These are phyloP conservation scores for Silurus glanis DNA, from an alignment of 2,113 vertebrate genomes.

Conservation along the genomic window DNA sequence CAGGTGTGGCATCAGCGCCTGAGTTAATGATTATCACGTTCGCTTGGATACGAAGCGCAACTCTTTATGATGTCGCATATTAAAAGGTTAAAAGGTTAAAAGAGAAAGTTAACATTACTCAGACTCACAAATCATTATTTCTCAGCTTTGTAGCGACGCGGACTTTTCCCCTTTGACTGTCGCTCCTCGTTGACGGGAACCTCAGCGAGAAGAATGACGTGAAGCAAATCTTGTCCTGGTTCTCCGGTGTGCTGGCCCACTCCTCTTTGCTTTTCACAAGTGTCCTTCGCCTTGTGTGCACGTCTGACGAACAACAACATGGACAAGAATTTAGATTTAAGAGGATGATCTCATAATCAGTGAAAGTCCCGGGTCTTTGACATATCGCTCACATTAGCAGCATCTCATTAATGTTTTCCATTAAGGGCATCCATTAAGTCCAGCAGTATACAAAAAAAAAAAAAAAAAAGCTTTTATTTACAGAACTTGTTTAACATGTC, in stretches of 20 bases:
- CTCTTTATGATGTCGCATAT: not conserved
- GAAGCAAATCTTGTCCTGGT: constrained; percentile 1
- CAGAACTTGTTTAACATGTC: not conserved
- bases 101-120: not conserved
- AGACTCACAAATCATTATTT: constrained; percentile 29
- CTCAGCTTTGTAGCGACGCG: not conserved
- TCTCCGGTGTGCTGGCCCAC: not conserved
- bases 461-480: not conserved
- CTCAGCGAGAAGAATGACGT: constrained; percentile 43
- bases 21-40: constrained; percentile 15
- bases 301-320: constrained; percentile 36
- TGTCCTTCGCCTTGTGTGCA: constrained; percentile 23
- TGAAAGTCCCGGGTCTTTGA: not conserved
- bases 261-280: constrained; percentile 15
- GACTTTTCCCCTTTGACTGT: not conserved
- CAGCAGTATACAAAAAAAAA: not conserved
- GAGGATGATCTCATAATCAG: not conserved
- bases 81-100: not conserved
- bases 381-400: not conserved
- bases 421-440: not conserved
- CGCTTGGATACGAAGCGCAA: not conserved
- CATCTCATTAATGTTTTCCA: not conserved
- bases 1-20: not conserved
- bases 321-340: constrained; percentile 10
- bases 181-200: constrained; percentile 7